Conservation (phyloP, 1,140 invertebrate genomes). For the Zaprionus ornatus region DNA sequence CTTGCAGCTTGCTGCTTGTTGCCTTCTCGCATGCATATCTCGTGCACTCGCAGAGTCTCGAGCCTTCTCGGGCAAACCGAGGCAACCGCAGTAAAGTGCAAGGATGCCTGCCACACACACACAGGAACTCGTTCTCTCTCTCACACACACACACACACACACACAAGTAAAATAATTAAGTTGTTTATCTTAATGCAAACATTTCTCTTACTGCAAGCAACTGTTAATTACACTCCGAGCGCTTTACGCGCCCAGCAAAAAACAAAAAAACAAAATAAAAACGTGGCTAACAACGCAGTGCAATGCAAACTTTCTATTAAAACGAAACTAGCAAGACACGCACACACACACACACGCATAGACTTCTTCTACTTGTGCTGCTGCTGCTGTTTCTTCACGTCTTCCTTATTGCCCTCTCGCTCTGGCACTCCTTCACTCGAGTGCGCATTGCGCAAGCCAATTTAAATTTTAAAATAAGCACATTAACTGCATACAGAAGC, state of each 20-base stretch:
- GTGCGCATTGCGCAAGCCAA: constrained; percentile 79
- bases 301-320: constrained; percentile 75
- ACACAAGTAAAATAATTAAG: constrained; percentile 70
- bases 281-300: constrained; percentile 29
- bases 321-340: constrained; percentile 40
- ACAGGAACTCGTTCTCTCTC: not conserved
- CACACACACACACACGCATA: constrained; percentile 20
- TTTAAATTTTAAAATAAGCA: constrained; percentile 83
- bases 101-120: constrained; percentile 29
- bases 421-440: constrained; percentile 21
- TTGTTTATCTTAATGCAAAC: constrained; percentile 77
- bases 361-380: not conserved
- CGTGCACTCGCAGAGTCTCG: constrained; percentile 2
- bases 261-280: constrained; percentile 11
- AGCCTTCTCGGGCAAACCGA: not conserved
- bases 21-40: constrained; percentile 38
- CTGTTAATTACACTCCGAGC: constrained; percentile 75
- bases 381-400: constrained; percentile 4
- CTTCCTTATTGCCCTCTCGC: not conserved
- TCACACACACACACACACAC: constrained; percentile 1
- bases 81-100: constrained; percentile 57
- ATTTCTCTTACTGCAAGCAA: constrained; percentile 70
- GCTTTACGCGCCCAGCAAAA: constrained; percentile 62
- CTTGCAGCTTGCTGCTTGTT: not conserved
- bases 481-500: constrained; percentile 74